Evolutionary conservation across 1,140 invertebrate genomes (phyloP), one percentile per base, ranked within the genome.

Genomic region (Drosophila carrolli): DNA sequence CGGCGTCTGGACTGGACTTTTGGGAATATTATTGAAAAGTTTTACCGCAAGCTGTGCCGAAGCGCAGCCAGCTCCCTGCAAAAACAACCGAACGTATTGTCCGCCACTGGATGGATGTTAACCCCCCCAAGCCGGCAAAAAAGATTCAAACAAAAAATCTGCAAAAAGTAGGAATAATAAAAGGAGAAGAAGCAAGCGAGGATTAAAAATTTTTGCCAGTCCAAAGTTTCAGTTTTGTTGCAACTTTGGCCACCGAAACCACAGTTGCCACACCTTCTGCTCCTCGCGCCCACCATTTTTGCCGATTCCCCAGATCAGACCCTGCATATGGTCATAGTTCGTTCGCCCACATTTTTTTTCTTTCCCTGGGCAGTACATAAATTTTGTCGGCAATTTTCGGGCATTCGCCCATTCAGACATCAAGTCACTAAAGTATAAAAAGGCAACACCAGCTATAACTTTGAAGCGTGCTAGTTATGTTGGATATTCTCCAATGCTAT

Each of bases 11-110:
- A 59, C 83, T 89, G 83, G 83, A 86, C 83, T 86, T 86, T 86
- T 73, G 83, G 83, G 83, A 86, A 86, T 86, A 86, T 86, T 86
- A 86, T 86, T 86, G 83, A 86, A 86, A 86, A 86, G 62, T 86
- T 86, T 89, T 83, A 86, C 83, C 83, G 72, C 83, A 86, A 88
- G 83, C 83, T 86, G 84, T 86, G 83, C 82, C 47, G 79, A 46
- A 32, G 56, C 38, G 40, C 47, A 58, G 71, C 70, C 47, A 58
- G 71, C 70, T 48, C 38, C 40, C 57, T 77, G 67, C 81, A 88
- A 86, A 88, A 81, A 78, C 79, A 86, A 82, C 75, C 74, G 23
- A 86, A 73, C 83, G 83, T 83, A 88, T 88, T 86, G 82, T 86
- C 71, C 66, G 48, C 60, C 70, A 16, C 7, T 32, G 27, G 48